Evolutionary conservation across 1,140 invertebrate genomes (phyloP).

Genomic region (Asbolus verrucosus): DNA sequence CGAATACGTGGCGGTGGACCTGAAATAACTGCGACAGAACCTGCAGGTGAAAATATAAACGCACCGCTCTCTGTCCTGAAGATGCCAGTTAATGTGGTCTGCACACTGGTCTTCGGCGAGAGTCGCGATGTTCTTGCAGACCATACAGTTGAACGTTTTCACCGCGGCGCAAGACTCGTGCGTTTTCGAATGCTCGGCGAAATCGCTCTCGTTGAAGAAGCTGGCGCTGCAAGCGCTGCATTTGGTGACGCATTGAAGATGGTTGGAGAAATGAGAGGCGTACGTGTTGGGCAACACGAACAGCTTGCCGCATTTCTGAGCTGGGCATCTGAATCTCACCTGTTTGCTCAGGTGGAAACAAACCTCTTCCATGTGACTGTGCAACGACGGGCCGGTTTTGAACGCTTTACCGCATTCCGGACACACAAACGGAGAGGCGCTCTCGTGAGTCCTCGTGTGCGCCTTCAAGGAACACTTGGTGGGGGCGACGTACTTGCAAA

Average conservation of each 20-base stretch:
- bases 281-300: constrained; percentile 65
- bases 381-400: constrained; percentile 61
- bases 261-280: constrained; percentile 65
- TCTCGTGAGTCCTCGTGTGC: constrained; percentile 67
- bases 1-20: constrained; percentile 56
- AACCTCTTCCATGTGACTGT: constrained; percentile 67
- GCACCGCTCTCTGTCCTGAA: constrained; percentile 48
- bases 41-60: constrained; percentile 60
- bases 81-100: constrained; percentile 56
- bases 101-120: constrained; percentile 34
- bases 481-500: constrained; percentile 67
- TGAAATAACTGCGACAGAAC: constrained; percentile 58
- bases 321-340: constrained; percentile 65
- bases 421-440: constrained; percentile 66
- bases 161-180: constrained; percentile 45
- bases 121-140: constrained; percentile 46
- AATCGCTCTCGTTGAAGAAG: constrained; percentile 61
- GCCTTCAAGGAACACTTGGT: constrained; percentile 66
- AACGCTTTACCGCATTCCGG: constrained; percentile 68
- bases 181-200: constrained; percentile 52
- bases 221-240: constrained; percentile 64
- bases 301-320: constrained; percentile 63
- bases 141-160: constrained; percentile 55
- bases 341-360: constrained; percentile 68
- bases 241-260: constrained; percentile 65